Evolutionary conservation across 2,113 vertebrate species (phyloP).

Genomic region (Eurystomus gularis): DNA sequence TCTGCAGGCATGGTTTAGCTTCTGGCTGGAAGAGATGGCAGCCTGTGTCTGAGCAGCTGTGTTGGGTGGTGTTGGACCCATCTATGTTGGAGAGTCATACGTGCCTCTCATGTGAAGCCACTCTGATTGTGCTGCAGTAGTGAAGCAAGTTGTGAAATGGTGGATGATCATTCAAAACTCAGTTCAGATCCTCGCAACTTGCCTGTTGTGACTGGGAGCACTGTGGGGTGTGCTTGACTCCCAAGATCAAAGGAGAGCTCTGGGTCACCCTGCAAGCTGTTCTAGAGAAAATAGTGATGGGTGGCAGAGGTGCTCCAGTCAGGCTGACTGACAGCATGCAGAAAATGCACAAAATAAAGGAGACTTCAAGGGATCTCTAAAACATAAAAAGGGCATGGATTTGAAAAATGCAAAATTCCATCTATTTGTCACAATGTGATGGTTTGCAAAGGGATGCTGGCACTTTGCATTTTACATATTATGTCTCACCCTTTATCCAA

Average conservation of each 20-base stretch:
- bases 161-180: neutral
- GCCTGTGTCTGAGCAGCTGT: neutral
- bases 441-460: neutral
- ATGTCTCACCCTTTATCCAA: neutral
- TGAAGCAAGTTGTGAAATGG: neutral
- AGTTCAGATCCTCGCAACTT: neutral
- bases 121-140: neutral
- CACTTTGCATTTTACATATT: neutral
- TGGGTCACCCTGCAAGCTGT: neutral
- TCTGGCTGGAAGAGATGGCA: neutral
- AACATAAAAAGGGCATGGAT: too few relatives aligned
- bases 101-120: neutral
- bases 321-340: neutral
- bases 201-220: neutral
- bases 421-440: neutral
- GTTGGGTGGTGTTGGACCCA: neutral
- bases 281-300: neutral
- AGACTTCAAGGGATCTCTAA: neutral
- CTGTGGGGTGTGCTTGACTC: neutral
- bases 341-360: neutral
- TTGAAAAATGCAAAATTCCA: neutral
- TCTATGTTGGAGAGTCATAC: neutral
- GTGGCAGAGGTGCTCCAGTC: neutral
- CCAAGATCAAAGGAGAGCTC: neutral
- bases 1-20: neutral